Evolutionary conservation across 2,113 vertebrate species (phyloP), one percentile per base, ranked within the genome.

Genomic region (Oxygymnocypris stewartii): DNA sequence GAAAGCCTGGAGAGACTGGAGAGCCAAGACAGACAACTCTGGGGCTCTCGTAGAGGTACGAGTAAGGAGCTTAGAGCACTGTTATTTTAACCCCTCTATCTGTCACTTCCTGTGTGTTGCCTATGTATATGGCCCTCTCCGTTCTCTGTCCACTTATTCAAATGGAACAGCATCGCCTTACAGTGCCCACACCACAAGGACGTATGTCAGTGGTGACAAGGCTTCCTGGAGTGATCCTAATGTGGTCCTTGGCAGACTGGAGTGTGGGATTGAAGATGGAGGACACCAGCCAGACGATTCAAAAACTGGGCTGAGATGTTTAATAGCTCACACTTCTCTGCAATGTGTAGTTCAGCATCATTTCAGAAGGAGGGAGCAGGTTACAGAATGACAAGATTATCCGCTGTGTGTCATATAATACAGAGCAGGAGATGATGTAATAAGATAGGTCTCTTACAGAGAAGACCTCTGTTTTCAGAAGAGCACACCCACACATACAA

Each of bases 1-100:
- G 87, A 93, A 94, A 94, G 90, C 91, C 91, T 92, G 88, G 90
- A 92, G 93, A 89, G 92, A 90, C 89, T 92, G 25, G 47, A 90
- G 88, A 90, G 91, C 85, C 90, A 51, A 86, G 86, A 88, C 59
- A 35, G 67, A 54, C 82, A 37, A 18, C 84, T 86, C 67, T 47
- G 67, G 67, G 71, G 51, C 69, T 49, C 59, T 71, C 14, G 35
- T 59, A 63, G 71, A 76, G 44, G 51, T 42, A 67, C 25, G 47
- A 85, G 23, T 88, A 89, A 86, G 85, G 35, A 87, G 76, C 79
- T 61, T 14, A 44, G 59, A 75, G 79, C 84, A 73, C 61, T 28
- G 90, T 94, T 94, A 92, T 93, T 94, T 92, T 93, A 93, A 93
- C 90, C 90, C 79, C n/a, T 69, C 42, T 63, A 40, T 65, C 42